phyloP scores from a whole-genome alignment of 2,797 vertebrate species.

The Peromyscus melanophrys region DNA sequence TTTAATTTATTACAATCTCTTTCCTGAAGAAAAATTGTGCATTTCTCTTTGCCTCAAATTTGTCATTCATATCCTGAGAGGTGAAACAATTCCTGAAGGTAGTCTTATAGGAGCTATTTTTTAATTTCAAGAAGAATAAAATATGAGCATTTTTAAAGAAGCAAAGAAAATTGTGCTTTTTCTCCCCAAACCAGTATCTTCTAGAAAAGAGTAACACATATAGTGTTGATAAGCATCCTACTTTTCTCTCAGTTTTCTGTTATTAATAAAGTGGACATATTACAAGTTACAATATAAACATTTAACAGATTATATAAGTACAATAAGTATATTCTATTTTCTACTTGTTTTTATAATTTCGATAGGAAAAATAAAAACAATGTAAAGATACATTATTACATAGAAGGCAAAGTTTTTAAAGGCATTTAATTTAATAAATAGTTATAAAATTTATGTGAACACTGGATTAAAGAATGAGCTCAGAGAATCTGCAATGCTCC shows the following conservation, averaged over 20 bases:
- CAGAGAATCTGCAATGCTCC: not conserved
- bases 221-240: conserved; percentile 6
- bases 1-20: conserved; percentile 71
- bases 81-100: not conserved
- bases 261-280: conserved; percentile 2
- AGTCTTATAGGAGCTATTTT: conserved; percentile 4
- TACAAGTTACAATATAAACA: not conserved
- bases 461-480: not conserved
- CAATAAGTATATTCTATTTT: not conserved
- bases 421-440: not conserved
- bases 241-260: conserved; percentile 4
- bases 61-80: conserved; percentile 18
- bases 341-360: not conserved
- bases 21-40: conserved; percentile 17
- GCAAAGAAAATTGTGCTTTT: not conserved
- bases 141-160: conserved; percentile 57
- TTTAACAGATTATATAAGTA: conserved; percentile 8
- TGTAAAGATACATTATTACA: not conserved
- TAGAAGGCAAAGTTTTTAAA: not conserved
- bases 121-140: conserved; percentile 70
- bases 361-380: not conserved
- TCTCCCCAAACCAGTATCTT: not conserved
- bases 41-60: conserved; percentile 9
- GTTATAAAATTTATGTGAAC: not conserved
- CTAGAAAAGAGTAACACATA: not conserved